A percentile compares a stretch with the other conserved stretches of the same genome.
phyloP scores from a whole-genome alignment of 2,797 vertebrate genomes.

The Margarornis squamiger region DNA sequence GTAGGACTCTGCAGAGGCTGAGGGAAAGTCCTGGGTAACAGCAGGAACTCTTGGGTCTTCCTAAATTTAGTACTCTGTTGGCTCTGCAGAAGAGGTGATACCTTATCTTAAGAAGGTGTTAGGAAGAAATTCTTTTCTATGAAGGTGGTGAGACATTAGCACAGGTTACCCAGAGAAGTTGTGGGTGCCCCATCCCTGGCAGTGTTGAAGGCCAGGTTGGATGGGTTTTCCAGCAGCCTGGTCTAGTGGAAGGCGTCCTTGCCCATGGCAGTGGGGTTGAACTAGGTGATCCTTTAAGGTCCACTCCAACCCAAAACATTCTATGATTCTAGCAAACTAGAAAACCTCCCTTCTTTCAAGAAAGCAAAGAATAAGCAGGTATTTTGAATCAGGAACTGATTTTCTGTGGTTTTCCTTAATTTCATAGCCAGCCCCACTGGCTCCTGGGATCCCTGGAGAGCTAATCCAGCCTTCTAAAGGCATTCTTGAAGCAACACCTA shows the following conservation, averaged over 20 bases:
- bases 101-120: not conserved
- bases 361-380: not conserved
- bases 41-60: not conserved
- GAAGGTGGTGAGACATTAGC: not conserved
- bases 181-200: not conserved
- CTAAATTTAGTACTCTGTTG: not conserved
- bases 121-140: not conserved
- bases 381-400: not conserved
- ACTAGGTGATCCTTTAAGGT: not conserved
- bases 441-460: not conserved
- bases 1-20: not conserved
- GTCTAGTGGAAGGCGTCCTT: not conserved
- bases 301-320: not conserved
- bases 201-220: not conserved
- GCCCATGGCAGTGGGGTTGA: not conserved
- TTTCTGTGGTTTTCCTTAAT: not conserved
- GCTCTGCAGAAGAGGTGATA: not conserved
- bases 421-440: not conserved
- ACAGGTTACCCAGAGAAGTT: not conserved
- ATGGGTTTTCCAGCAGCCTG: accelerated
- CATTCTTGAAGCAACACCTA: not conserved
- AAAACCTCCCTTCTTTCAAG: not conserved
- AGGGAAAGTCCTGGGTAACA: not conserved
- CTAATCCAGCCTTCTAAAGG: not conserved
- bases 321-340: not conserved